Evolutionary conservation across 2,797 vertebrate species (phyloP).

Genomic region (Masticophis lateralis): DNA sequence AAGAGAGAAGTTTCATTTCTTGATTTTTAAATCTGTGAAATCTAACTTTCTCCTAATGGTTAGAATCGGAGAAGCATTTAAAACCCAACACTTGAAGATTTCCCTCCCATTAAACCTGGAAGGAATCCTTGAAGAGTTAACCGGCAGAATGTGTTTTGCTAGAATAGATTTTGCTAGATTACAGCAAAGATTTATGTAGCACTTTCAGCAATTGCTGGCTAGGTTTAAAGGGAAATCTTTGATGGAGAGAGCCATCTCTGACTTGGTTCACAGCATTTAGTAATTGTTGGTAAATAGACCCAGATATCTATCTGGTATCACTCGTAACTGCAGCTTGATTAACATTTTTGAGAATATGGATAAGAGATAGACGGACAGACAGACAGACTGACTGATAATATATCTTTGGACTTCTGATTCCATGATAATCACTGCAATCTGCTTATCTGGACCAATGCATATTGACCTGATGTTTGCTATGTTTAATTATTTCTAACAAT

Average conservation of each 20-base stretch:
- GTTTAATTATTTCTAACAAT: not conserved
- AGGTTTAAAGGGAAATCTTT: not conserved
- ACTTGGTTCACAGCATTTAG: not conserved
- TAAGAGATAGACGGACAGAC: not conserved
- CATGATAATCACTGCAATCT: not conserved
- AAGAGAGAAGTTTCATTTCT: not conserved
- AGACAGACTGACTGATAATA: not conserved
- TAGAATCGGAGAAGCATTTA: not conserved
- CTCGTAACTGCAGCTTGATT: not conserved
- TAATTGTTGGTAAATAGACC: not conserved
- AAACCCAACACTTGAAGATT: constrained; percentile 36
- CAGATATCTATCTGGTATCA: not conserved
- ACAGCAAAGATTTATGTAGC: not conserved
- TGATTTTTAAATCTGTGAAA: not conserved
- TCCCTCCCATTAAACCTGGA: constrained; percentile 7
- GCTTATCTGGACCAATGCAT: not conserved
- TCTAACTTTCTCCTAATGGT: not conserved
- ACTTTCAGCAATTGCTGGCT: not conserved
- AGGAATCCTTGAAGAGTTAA: constrained; percentile 32
- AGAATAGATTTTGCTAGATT: not conserved
- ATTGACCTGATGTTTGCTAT: not conserved
- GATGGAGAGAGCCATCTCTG: not conserved
- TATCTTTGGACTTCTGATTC: not conserved
- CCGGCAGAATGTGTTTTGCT: not conserved
- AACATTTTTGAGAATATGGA: not conserved